Percentiles rank a stretch among this genome's conserved stretches.
phyloP scores from a whole-genome alignment of 2,888 invertebrate species.

The Embidobia sp. region DNA sequence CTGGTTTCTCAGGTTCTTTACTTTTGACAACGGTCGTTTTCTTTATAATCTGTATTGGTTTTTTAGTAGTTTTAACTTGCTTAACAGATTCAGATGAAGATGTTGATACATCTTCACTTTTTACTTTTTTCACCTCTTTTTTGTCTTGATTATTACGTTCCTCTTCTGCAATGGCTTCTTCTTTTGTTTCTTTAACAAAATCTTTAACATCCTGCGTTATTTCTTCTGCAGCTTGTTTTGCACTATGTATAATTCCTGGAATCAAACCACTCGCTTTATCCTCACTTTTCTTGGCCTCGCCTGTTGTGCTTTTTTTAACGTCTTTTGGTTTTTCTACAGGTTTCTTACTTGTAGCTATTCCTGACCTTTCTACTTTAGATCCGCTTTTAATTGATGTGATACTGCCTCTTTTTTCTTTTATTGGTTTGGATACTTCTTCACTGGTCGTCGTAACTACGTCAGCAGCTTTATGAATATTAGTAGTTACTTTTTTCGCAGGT shows the following conservation, averaged over 20 bases:
- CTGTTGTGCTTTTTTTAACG: constrained; percentile 39
- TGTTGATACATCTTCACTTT: no score
- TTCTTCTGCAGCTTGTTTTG: constrained; percentile 60
- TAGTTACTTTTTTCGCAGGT: constrained; percentile 20
- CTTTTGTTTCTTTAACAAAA: constrained; percentile 78
- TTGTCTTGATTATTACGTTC: no score
- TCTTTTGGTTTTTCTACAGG: constrained; percentile 30
- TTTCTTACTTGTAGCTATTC: constrained; percentile 6
- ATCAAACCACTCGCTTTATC: constrained; percentile 67
- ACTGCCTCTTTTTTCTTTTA: constrained; percentile 33
- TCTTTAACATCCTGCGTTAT: constrained; percentile 46
- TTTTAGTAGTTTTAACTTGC: no score
- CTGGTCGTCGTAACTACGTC: neutral
- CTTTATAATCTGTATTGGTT: no score
- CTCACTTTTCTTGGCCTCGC: constrained; percentile 57
- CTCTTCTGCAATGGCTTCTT: no score
- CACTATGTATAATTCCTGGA: constrained; percentile 66
- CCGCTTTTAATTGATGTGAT: no score
- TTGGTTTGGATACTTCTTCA: constrained; percentile 64
- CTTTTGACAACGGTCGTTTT: no score
- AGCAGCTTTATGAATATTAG: constrained; percentile 63
- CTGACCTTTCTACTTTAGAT: constrained; percentile 6
- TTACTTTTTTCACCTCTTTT: neutral
- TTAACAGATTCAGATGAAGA: no score
- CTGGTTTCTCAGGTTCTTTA: no score